Evolutionary conservation across 2,888 invertebrate species (phyloP).

Genomic region (Zygothrica quintamaculata): DNA sequence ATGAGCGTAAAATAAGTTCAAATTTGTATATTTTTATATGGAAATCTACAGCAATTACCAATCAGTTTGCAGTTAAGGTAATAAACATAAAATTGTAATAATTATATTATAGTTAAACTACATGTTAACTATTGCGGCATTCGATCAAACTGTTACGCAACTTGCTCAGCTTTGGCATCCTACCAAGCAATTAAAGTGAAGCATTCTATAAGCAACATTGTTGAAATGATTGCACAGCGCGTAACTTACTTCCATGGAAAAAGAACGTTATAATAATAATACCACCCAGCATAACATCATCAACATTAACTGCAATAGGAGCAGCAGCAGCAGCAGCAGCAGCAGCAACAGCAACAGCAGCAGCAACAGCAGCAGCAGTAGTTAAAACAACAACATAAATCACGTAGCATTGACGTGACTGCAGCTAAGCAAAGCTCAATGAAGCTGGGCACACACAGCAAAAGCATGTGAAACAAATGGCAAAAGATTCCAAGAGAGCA

Average conservation of each 20-base stretch:
- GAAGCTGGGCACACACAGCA: conserved; percentile 57
- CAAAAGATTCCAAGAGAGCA: conserved; percentile 24
- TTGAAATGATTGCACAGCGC: conserved; percentile 54
- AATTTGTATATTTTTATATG: no score
- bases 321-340: conserved; percentile 5
- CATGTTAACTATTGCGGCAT: conserved; percentile 18
- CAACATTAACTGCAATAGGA: conserved; percentile 6
- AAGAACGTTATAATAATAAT: conserved; percentile 73
- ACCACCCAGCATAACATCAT: conserved; percentile 51
- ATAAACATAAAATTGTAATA: not conserved
- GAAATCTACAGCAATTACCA: no score
- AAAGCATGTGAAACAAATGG: conserved; percentile 52
- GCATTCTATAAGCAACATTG: conserved; percentile 49
- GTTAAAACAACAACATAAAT: conserved; percentile 49
- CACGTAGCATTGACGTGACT: conserved; percentile 71
- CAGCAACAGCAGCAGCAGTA: conserved; percentile 19
- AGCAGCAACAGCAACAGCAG: conserved; percentile 28
- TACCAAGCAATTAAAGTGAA: conserved; percentile 66
- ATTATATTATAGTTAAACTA: conserved; percentile 13
- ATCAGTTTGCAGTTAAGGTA: no score
- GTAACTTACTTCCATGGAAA: conserved; percentile 61
- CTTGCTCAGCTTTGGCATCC: conserved; percentile 30
- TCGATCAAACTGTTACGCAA: conserved; percentile 60
- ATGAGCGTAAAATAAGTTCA: no score
- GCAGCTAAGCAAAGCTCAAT: conserved; percentile 74